Conservation (phyloP, 2,797 vertebrate genomes). For the Petrocephalus sullivani region DNA sequence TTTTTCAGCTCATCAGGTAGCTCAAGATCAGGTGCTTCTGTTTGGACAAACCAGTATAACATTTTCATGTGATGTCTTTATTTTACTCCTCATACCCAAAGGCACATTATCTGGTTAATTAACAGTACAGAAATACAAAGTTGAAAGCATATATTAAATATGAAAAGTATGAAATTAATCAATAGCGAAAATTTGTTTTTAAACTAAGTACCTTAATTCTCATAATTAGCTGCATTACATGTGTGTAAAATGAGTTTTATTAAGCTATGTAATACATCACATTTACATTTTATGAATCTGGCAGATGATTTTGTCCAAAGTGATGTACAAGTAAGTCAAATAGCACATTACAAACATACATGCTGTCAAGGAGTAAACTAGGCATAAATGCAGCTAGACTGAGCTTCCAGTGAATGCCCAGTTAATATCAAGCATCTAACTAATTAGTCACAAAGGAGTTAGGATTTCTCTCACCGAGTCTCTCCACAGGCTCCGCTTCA, state of each 20-base stretch:
- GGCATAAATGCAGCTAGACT: neutral
- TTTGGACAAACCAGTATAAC: slow-evolving; percentile 22
- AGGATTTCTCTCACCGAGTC: slow-evolving; percentile 71
- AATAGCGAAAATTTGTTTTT: neutral
- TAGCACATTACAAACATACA: neutral
- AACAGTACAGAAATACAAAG: neutral
- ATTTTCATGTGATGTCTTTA: neutral
- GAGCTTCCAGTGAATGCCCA: neutral
- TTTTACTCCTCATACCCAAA: neutral
- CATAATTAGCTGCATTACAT: neutral
- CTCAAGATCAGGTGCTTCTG: slow-evolving; percentile 96
- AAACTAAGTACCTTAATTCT: neutral
- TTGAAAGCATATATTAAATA: neutral
- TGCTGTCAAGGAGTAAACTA: neutral
- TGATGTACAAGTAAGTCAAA: neutral
- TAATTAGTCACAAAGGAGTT: neutral
- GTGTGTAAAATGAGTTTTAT: neutral
- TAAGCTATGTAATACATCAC: neutral
- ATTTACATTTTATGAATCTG: neutral
- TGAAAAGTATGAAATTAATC: neutral
- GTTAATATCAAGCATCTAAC: neutral
- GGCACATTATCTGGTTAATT: neutral
- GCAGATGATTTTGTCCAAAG: neutral
- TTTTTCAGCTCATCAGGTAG: slow-evolving; percentile 92
- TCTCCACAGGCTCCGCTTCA: slow-evolving; percentile 86